Evolutionary conservation across 2,888 invertebrate species (phyloP), one percentile per base, ranked within the genome.

Genomic region (Pyrochroa serraticornis): DNA sequence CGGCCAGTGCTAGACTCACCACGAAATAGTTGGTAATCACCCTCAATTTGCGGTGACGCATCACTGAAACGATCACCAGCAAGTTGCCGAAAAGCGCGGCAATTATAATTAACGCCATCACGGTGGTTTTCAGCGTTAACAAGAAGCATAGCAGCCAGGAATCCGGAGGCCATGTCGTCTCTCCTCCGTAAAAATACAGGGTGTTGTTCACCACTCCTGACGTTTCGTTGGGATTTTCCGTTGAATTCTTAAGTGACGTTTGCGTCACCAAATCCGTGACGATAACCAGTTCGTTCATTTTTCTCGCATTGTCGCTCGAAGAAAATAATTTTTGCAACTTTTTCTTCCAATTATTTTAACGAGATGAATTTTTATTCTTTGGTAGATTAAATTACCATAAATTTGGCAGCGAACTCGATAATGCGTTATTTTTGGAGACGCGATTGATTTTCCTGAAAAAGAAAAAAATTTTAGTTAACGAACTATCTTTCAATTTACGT

Each of bases 21-120:
- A 97, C 95, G 79, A 97, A 97, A 78, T 94, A 96, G 81, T 97
- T 97, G 60, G 96, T 96, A 64, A 95, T 93, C 14, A 93, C 92
- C 41, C 90, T 82, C 2, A 91, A 79, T 68, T 87, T 86, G 43
- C 87, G 81, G 81, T 92, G 83, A 77, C 94, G 79, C 89, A 93
- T 88, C 72, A 93, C 92, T 70, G 88, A 88, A 35, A 93, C 90
- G 66, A 96, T 95, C 64, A 96, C 95, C 46, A 96, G 81, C 43
- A 94, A 81, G 77, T 96, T 96, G 41, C 96, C 96, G 68, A 95
- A 89, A 55, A 95, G 85, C 64, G 96, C 95, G 41, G 93, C 89
- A 45, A 93, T 77, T 62, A 96, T 95, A 61, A 96, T 94, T 71
- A 91, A 86, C 36, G 89, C 85, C 93, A 95, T 95, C 46, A 95